phyloP scores from a whole-genome alignment of 2,888 invertebrate species.

The Tridacna gigas region DNA sequence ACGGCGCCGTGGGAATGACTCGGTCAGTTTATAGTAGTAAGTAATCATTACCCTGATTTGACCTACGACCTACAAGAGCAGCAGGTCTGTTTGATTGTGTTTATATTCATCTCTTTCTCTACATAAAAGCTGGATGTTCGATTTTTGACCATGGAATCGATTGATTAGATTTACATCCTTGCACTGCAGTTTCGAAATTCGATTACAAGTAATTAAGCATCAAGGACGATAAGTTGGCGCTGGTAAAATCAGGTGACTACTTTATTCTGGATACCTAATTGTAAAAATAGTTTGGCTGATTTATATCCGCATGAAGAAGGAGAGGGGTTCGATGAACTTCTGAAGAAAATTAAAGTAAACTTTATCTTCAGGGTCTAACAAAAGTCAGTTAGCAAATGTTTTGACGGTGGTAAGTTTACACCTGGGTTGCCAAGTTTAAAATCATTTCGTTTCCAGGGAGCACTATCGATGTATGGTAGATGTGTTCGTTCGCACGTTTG shows the following conservation, averaged over 20 bases:
- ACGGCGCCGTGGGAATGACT: conserved; percentile 7
- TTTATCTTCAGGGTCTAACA: not conserved
- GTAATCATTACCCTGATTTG: conserved; percentile 19
- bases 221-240: not conserved
- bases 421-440: not conserved
- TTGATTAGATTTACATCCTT: not conserved
- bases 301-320: not conserved
- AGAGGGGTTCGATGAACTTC: not conserved
- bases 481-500: too few relatives aligned
- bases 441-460: not conserved
- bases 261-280: not conserved
- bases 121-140: too few relatives aligned
- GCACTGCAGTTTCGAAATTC: not conserved
- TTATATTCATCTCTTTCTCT: too few relatives aligned
- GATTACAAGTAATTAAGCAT: not conserved
- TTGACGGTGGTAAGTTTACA: conserved; percentile 11
- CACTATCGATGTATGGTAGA: too few relatives aligned
- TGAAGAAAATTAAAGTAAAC: not conserved
- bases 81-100: not conserved
- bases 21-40: conserved; percentile 9
- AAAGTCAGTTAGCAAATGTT: conserved; percentile 8
- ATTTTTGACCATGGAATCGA: not conserved
- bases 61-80: not conserved
- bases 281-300: not conserved
- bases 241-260: too few relatives aligned